Evolutionary conservation across 2,797 vertebrate genomes (phyloP).

Genomic region (Thaleichthys pacificus): DNA sequence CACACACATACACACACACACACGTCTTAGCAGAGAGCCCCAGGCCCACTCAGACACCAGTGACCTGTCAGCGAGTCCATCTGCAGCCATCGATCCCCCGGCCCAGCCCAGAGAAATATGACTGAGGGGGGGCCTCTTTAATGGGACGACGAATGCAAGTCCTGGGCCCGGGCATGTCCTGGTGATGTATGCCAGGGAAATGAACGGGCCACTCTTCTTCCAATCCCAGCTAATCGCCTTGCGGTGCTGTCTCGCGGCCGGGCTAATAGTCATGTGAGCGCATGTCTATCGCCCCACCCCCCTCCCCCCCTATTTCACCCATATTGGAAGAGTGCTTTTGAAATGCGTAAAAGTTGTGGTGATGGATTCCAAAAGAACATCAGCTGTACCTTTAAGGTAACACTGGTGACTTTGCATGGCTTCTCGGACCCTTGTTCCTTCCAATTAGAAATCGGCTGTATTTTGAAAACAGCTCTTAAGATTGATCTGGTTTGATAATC

Average conservation of each 20-base stretch:
- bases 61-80: conserved; percentile 54
- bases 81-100: conserved; percentile 58
- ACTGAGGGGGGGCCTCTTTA: conserved; percentile 58
- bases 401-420: conserved; percentile 1
- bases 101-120: conserved; percentile 60
- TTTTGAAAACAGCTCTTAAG: conserved; percentile 13
- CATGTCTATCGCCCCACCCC: background rate
- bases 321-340: conserved; percentile 29
- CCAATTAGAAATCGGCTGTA: conserved; percentile 22
- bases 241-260: conserved; percentile 17
- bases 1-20: background rate
- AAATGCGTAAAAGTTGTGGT: conserved; percentile 30
- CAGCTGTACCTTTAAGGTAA: no score
- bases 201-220: conserved; percentile 51
- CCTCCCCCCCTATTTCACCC: background rate
- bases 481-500: conserved; percentile 31
- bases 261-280: conserved; percentile 45
- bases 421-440: background rate
- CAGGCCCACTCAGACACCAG: conserved; percentile 44
- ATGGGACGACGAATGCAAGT: conserved; percentile 60
- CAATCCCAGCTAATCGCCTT: conserved; percentile 58
- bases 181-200: conserved; percentile 56
- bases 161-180: conserved; percentile 35
- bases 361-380: conserved; percentile 11
- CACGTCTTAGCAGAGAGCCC: background rate